Percentiles rank a stretch among this genome's conserved stretches.
Evolutionary conservation across 2,113 vertebrate species (phyloP).

Genomic region (Melozone crissalis): DNA sequence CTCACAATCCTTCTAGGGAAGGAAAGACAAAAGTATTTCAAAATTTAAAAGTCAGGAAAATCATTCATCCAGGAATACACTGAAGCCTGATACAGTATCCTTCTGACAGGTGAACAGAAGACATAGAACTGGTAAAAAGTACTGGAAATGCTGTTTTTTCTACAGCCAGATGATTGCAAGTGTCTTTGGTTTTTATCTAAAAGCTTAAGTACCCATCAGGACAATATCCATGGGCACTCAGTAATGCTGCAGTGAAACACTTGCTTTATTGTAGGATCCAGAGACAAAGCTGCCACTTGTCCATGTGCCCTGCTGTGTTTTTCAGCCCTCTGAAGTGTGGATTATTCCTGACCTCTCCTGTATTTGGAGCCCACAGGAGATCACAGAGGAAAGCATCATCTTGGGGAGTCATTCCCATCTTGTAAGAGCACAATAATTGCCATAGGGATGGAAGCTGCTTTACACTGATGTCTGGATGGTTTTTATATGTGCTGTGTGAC

Average conservation of each 20-base stretch:
- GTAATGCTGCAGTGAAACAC: background rate
- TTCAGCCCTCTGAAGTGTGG: background rate
- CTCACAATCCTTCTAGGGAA: background rate
- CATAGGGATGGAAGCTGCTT: background rate
- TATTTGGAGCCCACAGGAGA: background rate
- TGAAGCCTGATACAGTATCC: background rate
- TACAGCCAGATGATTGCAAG: background rate
- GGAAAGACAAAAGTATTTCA: background rate
- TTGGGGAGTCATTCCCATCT: background rate
- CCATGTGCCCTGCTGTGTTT: background rate
- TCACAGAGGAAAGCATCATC: background rate
- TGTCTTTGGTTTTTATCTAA: background rate
- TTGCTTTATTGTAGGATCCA: background rate
- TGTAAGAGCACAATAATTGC: accelerated
- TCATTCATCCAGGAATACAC: background rate
- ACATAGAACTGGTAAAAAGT: background rate
- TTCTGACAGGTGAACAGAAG: background rate
- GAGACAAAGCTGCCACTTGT: background rate
- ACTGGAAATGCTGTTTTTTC: background rate
- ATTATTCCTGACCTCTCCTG: background rate
- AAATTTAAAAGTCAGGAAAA: background rate
- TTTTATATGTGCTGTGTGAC: background rate
- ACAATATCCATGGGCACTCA: background rate
- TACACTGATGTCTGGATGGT: background rate
- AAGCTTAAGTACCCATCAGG: background rate